Conservation (phyloP, 2,888 invertebrate species). For the Hylaea fasciaria region DNA sequence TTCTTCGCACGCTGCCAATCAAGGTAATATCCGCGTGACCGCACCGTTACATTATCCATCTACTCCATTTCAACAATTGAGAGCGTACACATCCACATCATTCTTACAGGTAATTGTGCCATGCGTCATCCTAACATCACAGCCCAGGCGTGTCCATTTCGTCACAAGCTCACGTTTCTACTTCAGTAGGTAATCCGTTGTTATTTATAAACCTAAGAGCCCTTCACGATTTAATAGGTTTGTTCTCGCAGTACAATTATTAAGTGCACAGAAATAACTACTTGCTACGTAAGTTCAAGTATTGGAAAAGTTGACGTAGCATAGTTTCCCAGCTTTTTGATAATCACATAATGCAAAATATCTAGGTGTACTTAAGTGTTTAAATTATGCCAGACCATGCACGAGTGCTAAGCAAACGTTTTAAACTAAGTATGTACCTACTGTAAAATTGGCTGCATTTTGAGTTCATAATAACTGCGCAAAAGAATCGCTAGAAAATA, state of each 20-base stretch:
- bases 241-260: too few species aligned
- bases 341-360: too few species aligned
- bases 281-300: background rate
- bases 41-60: conserved; percentile 34
- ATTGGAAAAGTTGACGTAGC: too few species aligned
- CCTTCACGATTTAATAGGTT: background rate
- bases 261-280: too few species aligned
- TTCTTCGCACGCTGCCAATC: conserved; percentile 33
- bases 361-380: too few species aligned
- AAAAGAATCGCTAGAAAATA: too few species aligned
- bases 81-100: conserved; percentile 6
- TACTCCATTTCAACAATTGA: conserved; percentile 24
- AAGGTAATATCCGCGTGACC: conserved; percentile 34
- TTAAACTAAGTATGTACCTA: too few species aligned
- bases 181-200: background rate
- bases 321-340: too few species aligned
- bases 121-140: conserved; percentile 2
- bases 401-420: too few species aligned
- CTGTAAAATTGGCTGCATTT: too few species aligned
- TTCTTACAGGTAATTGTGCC: conserved; percentile 7
- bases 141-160: conserved; percentile 1
- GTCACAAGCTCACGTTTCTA: background rate
- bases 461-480: too few species aligned
- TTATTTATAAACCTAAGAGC: background rate
- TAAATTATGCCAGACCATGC: too few species aligned